phyloP scores from a whole-genome alignment of 2,113 vertebrate genomes.

The Tupaia tana region DNA sequence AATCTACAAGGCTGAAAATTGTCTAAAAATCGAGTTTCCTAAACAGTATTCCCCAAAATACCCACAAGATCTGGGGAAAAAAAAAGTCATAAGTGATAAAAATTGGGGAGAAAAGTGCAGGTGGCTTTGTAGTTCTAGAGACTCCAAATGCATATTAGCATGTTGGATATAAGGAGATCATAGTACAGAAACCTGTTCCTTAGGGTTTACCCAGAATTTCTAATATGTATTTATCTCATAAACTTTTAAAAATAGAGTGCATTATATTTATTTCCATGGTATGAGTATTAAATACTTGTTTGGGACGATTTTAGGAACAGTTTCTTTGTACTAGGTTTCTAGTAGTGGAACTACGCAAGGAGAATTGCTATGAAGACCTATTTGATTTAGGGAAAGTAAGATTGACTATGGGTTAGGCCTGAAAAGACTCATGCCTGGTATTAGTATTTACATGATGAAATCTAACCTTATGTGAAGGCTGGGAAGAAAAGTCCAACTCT shows the following conservation, averaged over 20 bases:
- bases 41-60: background rate
- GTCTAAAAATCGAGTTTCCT: background rate
- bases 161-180: background rate
- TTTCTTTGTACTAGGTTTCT: background rate
- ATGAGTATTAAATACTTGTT: background rate
- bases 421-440: conserved; percentile 57
- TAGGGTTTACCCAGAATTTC: background rate
- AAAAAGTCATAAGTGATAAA: background rate
- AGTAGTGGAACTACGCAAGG: background rate
- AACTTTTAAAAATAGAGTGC: background rate
- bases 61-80: background rate
- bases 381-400: conserved; percentile 56
- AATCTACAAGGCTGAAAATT: conserved; percentile 25
- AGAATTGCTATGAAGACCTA: background rate
- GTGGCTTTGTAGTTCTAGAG: background rate
- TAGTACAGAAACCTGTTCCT: background rate
- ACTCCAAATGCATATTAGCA: background rate
- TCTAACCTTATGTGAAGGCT: conserved; percentile 50
- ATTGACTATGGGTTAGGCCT: conserved; percentile 10
- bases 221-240: background rate
- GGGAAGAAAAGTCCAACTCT: conserved; percentile 58
- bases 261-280: conserved; percentile 28
- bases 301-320: background rate
- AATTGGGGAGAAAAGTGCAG: background rate
- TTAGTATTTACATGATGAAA: conserved; percentile 63